Evolutionary conservation across 2,113 vertebrate genomes (phyloP), one percentile per base, ranked within the genome.

Genomic region (Cyanoderma ruficeps): DNA sequence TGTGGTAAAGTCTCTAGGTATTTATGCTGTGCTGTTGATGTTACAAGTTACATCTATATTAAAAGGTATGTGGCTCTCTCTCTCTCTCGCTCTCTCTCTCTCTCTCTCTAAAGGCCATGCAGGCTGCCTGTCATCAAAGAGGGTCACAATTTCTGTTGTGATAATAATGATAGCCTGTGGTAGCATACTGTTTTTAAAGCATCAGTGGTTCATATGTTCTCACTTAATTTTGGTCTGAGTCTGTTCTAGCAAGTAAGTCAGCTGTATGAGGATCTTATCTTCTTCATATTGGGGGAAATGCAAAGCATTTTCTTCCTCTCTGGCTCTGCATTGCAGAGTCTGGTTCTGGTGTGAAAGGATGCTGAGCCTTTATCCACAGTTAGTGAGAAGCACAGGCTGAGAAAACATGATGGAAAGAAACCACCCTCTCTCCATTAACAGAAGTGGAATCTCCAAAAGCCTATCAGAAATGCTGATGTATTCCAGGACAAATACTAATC

Each of bases 301-400:
- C 46, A 80, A 55, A 52, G 19, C 20, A 14, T 70, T 90, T 88
- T 90, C 88, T 88, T 55, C 28, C 52, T 67, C 25, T 70, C 75
- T 64, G 64, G 20, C 60, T 92, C 82, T 90, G 85, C 76, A 94
- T 64, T 96, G 86, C 85, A 83, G 79, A 57, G 76, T 92, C 79
- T 68, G 28, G 33, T 83, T 92, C 85, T 70, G 24, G 22, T 64
- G 61, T 6, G 15, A 42, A 78, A 70, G 15, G 16, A 56, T 56
- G 22, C 47, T 37, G 35, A 93, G n/a, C 35, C 52, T 37, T 78
- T 88, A 67, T 41, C 60, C 37, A 41, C 44, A 30, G 42, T 23
- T 81, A 46, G 21, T 0, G 0, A 70, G 35, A 84, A 76, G 12
- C 0, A 0, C 42, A 6, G 18, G 31, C 41, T 2, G 2, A 76